These are phyloP conservation scores for Drosophila suboccidentalis DNA, from an alignment of 2,888 invertebrate genomes.

Conservation along the genomic window DNA sequence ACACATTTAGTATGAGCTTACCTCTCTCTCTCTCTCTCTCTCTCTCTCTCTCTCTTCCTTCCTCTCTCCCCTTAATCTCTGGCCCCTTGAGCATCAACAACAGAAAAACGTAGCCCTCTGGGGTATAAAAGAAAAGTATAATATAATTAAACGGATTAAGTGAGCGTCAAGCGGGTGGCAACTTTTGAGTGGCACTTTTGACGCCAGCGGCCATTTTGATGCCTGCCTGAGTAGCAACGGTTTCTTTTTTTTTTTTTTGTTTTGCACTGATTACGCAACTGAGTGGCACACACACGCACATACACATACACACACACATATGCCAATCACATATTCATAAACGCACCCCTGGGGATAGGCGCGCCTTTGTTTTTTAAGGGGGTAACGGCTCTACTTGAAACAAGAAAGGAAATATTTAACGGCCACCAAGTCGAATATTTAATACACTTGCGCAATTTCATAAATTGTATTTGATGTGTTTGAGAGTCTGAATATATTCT, in stretches of 20 bases:
- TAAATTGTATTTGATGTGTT: no score
- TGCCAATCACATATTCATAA: slow-evolving; percentile 49
- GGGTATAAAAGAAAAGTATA: slow-evolving; percentile 39
- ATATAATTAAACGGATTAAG: slow-evolving; percentile 66
- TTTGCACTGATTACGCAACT: slow-evolving; percentile 56
- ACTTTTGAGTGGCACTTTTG: slow-evolving; percentile 57
- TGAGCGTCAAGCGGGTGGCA: slow-evolving; percentile 55
- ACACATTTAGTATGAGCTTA: slow-evolving; percentile 10
- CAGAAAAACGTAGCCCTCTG: not conserved
- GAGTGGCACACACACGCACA: slow-evolving; percentile 25
- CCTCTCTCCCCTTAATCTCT: no score
- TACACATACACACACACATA: slow-evolving; percentile 24
- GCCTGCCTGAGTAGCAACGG: slow-evolving; percentile 51
- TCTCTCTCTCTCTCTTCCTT: not conserved
- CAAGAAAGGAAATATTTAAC: not conserved
- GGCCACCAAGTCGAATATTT: not conserved
- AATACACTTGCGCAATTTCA: not conserved
- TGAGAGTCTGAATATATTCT: no score
- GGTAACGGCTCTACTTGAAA: slow-evolving; percentile 33
- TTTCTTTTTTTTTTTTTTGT: slow-evolving; percentile 11
- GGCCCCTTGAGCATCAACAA: not conserved
- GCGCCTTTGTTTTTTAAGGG: slow-evolving; percentile 25
- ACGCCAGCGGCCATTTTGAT: slow-evolving; percentile 64
- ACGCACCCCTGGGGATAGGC: slow-evolving; percentile 51
- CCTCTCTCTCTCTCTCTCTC: not conserved